Conservation (phyloP, 1,140 invertebrate species). For the Drosophila burlai region DNA sequence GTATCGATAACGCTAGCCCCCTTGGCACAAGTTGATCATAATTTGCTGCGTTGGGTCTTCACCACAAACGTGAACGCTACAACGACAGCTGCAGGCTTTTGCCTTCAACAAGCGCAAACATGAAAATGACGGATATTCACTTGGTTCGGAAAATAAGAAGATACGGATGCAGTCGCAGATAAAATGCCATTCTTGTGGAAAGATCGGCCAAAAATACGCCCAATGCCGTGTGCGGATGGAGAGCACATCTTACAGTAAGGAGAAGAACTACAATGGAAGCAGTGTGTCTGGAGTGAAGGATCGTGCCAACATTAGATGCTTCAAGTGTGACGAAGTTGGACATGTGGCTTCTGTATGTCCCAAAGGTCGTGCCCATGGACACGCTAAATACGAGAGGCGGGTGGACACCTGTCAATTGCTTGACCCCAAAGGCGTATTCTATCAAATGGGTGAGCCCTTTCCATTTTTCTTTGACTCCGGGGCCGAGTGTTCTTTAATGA, state of each 20-base stretch:
- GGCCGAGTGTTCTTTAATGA: background rate
- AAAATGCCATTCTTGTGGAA: constrained; percentile 34
- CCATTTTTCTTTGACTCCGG: constrained; percentile 6
- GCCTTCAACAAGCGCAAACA: too few species aligned
- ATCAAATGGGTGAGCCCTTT: constrained; percentile 16
- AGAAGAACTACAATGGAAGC: constrained; percentile 4
- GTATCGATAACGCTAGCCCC: too few species aligned
- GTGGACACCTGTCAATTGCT: constrained; percentile 7
- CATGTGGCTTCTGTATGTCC: background rate
- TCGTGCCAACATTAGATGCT: constrained; percentile 1
- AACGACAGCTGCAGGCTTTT: too few species aligned
- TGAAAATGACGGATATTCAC: too few species aligned
- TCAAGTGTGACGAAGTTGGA: background rate
- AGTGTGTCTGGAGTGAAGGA: constrained; percentile 4
- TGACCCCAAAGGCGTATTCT: background rate
- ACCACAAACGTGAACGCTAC: too few species aligned
- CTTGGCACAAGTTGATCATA: too few species aligned
- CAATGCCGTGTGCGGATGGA: constrained; percentile 5
- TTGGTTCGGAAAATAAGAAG: background rate
- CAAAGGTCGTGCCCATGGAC: background rate
- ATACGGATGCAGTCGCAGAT: constrained; percentile 1
- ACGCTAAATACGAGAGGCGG: constrained; percentile 7
- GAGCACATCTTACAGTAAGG: background rate
- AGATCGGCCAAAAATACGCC: constrained; percentile 28
- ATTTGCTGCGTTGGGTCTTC: too few species aligned